A percentile compares a stretch with the other conserved stretches of the same genome.
Evolutionary conservation across 1,140 invertebrate species (phyloP).

Genomic region (Semibalanus balanoides): DNA sequence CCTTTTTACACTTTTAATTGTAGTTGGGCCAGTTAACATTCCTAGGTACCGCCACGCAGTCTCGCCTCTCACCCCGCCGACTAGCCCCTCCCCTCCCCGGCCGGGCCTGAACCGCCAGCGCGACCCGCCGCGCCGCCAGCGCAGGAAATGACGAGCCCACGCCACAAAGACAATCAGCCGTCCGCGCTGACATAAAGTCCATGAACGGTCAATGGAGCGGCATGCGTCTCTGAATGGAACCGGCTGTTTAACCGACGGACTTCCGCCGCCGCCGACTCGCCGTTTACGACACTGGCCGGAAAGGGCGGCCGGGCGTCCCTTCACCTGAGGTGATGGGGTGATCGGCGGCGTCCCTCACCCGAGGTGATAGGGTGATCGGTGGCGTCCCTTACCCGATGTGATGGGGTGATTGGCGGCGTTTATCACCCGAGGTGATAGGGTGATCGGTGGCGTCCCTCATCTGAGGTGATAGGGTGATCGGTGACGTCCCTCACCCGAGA

Average conservation of each 20-base stretch:
- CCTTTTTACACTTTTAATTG: conserved; percentile 2
- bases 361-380: too few species aligned
- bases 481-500: too few species aligned
- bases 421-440: too few species aligned
- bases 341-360: too few species aligned
- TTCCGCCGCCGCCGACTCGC: background rate
- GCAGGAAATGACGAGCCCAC: background rate
- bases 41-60: background rate
- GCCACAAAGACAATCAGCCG: background rate
- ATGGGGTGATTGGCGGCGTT: too few species aligned
- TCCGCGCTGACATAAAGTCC: background rate
- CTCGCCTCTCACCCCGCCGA: background rate
- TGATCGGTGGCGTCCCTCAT: too few species aligned
- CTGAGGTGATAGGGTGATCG: too few species aligned
- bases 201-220: background rate
- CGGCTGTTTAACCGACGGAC: too few species aligned
- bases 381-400: too few species aligned
- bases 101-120: too few species aligned
- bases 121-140: background rate
- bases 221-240: background rate
- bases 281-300: background rate
- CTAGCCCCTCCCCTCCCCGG: too few species aligned
- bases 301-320: background rate
- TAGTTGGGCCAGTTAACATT: conserved; percentile 2
- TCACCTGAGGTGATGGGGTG: too few species aligned